Evolutionary conservation across 37 sponge, comb jelly and placozoan species (phyloP).

Genomic region (Halichondria panicea): DNA sequence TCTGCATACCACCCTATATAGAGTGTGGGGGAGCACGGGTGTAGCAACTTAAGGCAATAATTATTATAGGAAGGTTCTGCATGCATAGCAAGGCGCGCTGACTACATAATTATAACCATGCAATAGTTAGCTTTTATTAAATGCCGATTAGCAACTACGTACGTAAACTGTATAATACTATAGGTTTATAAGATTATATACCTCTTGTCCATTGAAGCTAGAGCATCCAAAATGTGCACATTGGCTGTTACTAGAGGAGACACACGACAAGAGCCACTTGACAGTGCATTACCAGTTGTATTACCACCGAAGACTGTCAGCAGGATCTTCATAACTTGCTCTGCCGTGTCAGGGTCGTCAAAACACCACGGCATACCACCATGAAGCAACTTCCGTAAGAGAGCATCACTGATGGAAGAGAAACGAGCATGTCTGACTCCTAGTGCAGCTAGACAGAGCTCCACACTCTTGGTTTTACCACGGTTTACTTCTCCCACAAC

Average conservation of each 20-base stretch:
- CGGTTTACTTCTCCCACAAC: constrained; percentile 1
- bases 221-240: background rate
- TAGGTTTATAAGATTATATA: background rate
- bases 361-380: constrained; percentile 22
- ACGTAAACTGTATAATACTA: background rate
- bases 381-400: background rate
- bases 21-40: no score
- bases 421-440: background rate
- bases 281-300: background rate
- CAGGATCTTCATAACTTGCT: background rate
- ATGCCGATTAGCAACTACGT: no score
- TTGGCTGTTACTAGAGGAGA: constrained; percentile 5
- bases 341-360: constrained; percentile 13
- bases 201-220: constrained; percentile 11
- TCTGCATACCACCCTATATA: constrained; percentile 3
- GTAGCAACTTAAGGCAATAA: no score
- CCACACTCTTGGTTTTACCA: constrained; percentile 12
- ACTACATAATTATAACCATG: no score
- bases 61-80: no score
- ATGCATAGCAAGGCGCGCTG: no score
- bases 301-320: background rate
- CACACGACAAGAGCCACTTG: background rate
- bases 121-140: no score
- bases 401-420: background rate
- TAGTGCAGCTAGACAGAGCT: background rate